Percentiles rank a stretch among this genome's conserved stretches.
Conservation (phyloP, 2,797 vertebrate genomes). For the Platalea minor region DNA sequence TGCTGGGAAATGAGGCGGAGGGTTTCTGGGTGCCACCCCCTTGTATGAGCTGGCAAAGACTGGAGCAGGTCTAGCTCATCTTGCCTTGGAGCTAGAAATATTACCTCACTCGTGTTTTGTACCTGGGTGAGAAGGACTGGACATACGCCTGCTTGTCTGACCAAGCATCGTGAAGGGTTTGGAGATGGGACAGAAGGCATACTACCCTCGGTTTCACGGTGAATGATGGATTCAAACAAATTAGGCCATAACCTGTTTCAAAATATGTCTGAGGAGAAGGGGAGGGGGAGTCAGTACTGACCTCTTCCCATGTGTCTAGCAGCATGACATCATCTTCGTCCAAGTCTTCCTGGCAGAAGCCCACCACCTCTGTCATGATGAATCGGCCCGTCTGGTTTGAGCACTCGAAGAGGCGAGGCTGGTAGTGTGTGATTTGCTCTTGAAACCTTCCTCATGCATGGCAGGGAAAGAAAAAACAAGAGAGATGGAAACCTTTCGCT, state of each 20-base stretch:
- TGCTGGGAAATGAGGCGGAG: neutral
- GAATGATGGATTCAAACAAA: neutral
- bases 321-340: constrained; percentile 93
- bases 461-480: neutral
- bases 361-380: constrained; percentile 84
- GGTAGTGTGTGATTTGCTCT: constrained; percentile 71
- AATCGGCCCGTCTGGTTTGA: constrained; percentile 90
- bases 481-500: neutral
- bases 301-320: constrained; percentile 94
- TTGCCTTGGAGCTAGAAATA: neutral
- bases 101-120: neutral
- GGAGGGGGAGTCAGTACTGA: constrained; percentile 45
- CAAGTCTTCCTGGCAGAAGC: constrained; percentile 86
- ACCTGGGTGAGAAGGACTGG: neutral
- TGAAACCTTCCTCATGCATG: constrained; percentile 76
- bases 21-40: neutral
- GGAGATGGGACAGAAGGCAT: neutral
- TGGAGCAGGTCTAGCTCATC: neutral
- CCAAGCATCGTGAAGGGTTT: neutral
- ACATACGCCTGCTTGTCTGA: neutral
- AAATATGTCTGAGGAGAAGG: neutral
- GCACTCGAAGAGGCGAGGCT: constrained; percentile 89
- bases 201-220: neutral
- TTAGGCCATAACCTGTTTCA: neutral
- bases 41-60: neutral